Evolutionary conservation across 2,888 invertebrate species (phyloP), one percentile per base, ranked within the genome.

Genomic region (Xylophagus ater): DNA sequence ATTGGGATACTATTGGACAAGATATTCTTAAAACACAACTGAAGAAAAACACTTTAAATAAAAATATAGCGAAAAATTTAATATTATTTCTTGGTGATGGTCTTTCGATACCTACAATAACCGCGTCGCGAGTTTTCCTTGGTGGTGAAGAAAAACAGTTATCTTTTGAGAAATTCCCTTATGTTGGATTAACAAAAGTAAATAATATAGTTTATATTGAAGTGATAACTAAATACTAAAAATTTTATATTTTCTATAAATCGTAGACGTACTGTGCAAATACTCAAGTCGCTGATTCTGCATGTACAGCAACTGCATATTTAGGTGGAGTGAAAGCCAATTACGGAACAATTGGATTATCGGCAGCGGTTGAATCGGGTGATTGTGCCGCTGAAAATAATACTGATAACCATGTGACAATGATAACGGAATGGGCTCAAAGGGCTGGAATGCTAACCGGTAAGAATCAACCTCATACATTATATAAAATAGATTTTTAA

Each of bases 281-380:
- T 53, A 69, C 70, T 40, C 81, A 86, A 64, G 85, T 86, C 1
- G 77, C 88, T 0, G 89, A 89, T 55, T 87, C 87, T 0, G 87
- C 88, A 0, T 85, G 83, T 53, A 80, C 84, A 2, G 82, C 83
- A 1, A 88, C 87, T 0, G 86, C 87, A 0, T 85, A 83, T 56
- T 63, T 86, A 15, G 69, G 76, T 3, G 88, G 88, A 0, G 78
- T 84, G 1, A 88, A 88, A 62, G 78, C 76, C 29, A 86, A 86
- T 59, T 73, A 73, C 48, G 81, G 76, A 6, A 83, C 83, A 0
- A 68, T 87, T 24, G 87, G 88, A 0, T 72, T 87, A 1, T 76
- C 76, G 10, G 81, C 74, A 0, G 71, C 72, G 0, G 82, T 81
- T 1, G 64, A 62, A 34, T 61, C 73, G 3, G 72, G 74, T 2